Conservation (phyloP, 2,888 invertebrate species). For the Micropterix aruncella region DNA sequence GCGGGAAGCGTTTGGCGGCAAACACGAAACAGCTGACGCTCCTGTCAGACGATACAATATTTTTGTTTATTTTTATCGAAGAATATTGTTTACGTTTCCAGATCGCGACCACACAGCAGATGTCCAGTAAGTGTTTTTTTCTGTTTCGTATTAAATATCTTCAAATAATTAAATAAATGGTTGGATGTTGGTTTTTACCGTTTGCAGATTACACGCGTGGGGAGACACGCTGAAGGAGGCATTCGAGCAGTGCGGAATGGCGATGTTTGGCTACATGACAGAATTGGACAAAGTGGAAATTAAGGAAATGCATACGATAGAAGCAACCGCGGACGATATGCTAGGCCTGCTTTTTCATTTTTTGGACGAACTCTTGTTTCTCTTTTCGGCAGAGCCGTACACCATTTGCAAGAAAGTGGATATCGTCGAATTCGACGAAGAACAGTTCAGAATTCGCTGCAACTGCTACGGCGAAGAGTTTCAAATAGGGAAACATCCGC, state of each 20-base stretch:
- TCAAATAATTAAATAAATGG: background rate
- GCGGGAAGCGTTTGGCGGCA: too few relatives aligned
- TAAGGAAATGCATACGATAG: slow-evolving; percentile 61
- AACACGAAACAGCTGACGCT: too few relatives aligned
- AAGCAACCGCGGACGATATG: slow-evolving; percentile 81
- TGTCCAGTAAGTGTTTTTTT: slow-evolving; percentile 75
- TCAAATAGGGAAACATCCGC: slow-evolving; percentile 83
- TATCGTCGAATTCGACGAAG: slow-evolving; percentile 75
- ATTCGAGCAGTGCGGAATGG: slow-evolving; percentile 88
- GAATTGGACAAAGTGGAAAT: slow-evolving; percentile 76
- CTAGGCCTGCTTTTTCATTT: slow-evolving; percentile 82
- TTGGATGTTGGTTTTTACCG: slow-evolving; percentile 6
- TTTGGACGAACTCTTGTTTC: slow-evolving; percentile 83
- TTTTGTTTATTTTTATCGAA: background rate
- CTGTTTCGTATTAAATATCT: slow-evolving; percentile 10
- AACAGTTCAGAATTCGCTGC: slow-evolving; percentile 69
- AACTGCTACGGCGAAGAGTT: slow-evolving; percentile 90
- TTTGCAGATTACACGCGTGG: slow-evolving; percentile 77
- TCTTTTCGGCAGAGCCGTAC: slow-evolving; percentile 86
- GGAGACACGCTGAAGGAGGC: slow-evolving; percentile 76
- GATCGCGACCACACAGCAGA: slow-evolving; percentile 97
- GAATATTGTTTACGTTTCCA: slow-evolving; percentile 27
- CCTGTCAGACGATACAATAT: too few relatives aligned
- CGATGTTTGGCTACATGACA: slow-evolving; percentile 98
- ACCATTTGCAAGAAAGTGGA: slow-evolving; percentile 77